Evolutionary conservation across 2,888 invertebrate genomes (phyloP), one percentile per base, ranked within the genome.

Genomic region (Caenorhabditis panamensis): DNA sequence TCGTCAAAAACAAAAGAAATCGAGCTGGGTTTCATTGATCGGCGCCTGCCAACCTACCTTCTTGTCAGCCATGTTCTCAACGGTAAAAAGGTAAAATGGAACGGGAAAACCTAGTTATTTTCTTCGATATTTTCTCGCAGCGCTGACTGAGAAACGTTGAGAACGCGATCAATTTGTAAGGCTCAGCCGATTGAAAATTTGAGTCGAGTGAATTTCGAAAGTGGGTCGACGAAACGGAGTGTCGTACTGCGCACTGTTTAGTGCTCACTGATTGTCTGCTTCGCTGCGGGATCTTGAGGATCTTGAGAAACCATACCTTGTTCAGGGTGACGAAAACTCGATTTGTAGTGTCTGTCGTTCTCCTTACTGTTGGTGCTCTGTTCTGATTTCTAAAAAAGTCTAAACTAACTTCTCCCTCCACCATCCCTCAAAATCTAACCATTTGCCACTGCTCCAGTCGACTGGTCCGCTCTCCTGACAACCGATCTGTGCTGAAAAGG

Each of bases 61-160:
- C 18, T 73, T 64, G 49, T 66, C 73, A 5, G 73, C 73, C 73
- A 73, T 73, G 8, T 59, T 73, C 66, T 59, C 31, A 72, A 63
- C 47, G 56, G 22, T 61, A 24, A 59, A 73, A 73, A 58, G 58
- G 41, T 18, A 24, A 63, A 73, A 66, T 41, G n/a, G 13, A 31
- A 63, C 28, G 54, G 37, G 5, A 31, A 56, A 22, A 66, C 22
- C 47, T 49, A 28, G n/a, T 24, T 56, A 54, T 36, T 51, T 37
- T 5, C 41, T 31, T 31, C 37, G 53, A 51, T 16, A 4, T n/a
- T 47, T 36, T 49, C 24, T 37, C 54, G 56, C 51, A 24, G 44
- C n/a, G 59, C n/a, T n/a, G n/a, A n/a, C 51, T 47, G 18, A 24
- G 28, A 49, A 41, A 41, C 5, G 41, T 6, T 5, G 41, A n/a